These are phyloP conservation scores for Thymallus thymallus DNA, from an alignment of 2,113 vertebrate genomes.

Conservation along the genomic window DNA sequence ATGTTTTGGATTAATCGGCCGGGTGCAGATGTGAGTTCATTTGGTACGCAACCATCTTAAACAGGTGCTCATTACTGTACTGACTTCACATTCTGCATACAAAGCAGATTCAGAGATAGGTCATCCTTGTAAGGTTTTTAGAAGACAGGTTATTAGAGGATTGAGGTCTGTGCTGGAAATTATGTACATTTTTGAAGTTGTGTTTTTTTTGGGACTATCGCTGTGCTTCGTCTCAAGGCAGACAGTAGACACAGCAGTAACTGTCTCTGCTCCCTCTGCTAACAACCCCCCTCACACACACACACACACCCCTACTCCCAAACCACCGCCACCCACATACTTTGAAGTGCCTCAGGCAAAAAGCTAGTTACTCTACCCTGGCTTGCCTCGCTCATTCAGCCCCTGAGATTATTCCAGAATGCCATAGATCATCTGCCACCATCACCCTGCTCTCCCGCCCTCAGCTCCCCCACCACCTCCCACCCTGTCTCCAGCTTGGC, in stretches of 20 bases:
- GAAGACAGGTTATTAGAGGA: slow-evolving; percentile 94
- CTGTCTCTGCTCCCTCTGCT: slow-evolving; percentile 58
- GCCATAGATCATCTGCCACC: slow-evolving; percentile 40
- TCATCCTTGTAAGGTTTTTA: slow-evolving; percentile 96
- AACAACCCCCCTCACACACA: slow-evolving; percentile 33
- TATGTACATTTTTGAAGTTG: slow-evolving; percentile 75
- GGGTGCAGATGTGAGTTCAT: slow-evolving; percentile 81
- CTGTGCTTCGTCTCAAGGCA: slow-evolving; percentile 51
- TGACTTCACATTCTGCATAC: slow-evolving; percentile 88
- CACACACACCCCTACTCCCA: slow-evolving; percentile 25
- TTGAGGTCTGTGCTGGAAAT: slow-evolving; percentile 81
- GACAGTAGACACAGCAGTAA: slow-evolving; percentile 51
- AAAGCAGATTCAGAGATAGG: slow-evolving; percentile 95
- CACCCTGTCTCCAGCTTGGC: slow-evolving; percentile 52
- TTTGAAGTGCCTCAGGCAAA: slow-evolving; percentile 71
- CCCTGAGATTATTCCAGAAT: slow-evolving; percentile 13
- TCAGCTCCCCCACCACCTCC: no score
- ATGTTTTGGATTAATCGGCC: slow-evolving; percentile 90
- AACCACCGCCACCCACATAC: slow-evolving; percentile 53
- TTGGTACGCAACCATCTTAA: slow-evolving; percentile 85
- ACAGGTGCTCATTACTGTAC: slow-evolving; percentile 89
- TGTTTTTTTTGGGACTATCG: slow-evolving; percentile 45
- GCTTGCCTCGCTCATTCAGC: slow-evolving; percentile 29
- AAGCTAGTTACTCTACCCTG: slow-evolving; percentile 65
- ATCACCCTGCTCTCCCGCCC: slow-evolving; percentile 27